Percentiles rank a stretch among this genome's conserved stretches.
phyloP scores from a whole-genome alignment of 2,797 vertebrate species.

The Sebastes wilsoni region DNA sequence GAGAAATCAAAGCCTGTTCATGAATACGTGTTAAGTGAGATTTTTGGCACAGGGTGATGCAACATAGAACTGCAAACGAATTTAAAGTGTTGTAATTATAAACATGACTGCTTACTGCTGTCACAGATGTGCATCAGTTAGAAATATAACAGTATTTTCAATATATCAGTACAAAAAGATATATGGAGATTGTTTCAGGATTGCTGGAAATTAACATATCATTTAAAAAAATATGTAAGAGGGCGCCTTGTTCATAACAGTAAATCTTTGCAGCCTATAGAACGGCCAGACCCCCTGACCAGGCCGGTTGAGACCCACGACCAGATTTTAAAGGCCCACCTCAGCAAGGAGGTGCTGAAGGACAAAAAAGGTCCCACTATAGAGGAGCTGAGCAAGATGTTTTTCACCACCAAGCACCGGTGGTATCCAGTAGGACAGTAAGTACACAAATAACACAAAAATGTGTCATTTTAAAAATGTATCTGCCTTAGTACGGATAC shows the following conservation, averaged over 20 bases:
- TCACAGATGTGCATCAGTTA: not conserved
- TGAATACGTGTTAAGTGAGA: not conserved
- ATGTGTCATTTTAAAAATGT: not conserved
- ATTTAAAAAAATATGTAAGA: not conserved
- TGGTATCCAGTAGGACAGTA: constrained; percentile 96
- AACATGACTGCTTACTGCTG: not conserved
- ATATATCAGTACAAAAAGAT: not conserved
- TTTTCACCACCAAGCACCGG: constrained; percentile 94
- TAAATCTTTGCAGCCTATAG: constrained; percentile 83
- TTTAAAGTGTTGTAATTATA: not conserved
- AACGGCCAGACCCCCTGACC: constrained; percentile 83
- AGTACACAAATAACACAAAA: constrained; percentile 65
- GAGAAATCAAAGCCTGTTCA: not conserved
- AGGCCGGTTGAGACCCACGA: constrained; percentile 88
- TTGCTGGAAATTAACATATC: not conserved
- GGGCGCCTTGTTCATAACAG: not conserved
- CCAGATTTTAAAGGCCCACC: constrained; percentile 88
- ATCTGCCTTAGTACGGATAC: not conserved
- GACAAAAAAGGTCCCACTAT: constrained; percentile 81
- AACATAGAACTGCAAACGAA: not conserved
- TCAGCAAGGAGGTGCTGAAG: constrained; percentile 78
- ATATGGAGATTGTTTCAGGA: not conserved
- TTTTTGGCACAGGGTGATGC: not conserved
- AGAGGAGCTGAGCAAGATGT: constrained; percentile 96
- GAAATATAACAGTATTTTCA: not conserved